Conservation (phyloP, 2,888 invertebrate species). For the Leucophenga montana region DNA sequence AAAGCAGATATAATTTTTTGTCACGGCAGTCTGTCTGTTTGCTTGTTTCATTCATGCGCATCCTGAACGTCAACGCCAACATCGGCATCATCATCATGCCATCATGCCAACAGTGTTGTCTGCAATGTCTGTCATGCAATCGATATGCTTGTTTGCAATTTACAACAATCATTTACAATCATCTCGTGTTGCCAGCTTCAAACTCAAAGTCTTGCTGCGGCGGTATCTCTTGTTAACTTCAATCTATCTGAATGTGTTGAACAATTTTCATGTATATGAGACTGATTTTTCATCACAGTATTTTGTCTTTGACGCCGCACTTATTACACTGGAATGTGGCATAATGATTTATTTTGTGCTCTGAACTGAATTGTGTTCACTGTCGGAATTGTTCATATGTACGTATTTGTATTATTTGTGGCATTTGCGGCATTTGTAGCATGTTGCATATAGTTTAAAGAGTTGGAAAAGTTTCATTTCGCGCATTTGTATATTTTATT, state of each 20-base stretch:
- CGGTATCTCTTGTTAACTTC: background rate
- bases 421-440: slow-evolving; percentile 5
- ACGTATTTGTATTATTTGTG: background rate
- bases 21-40: background rate
- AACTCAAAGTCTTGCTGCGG: slow-evolving; percentile 34
- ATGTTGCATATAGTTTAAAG: slow-evolving; percentile 2
- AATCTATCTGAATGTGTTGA: background rate
- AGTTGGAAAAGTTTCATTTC: too few relatives aligned
- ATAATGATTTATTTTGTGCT: slow-evolving; percentile 42
- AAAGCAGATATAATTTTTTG: background rate
- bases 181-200: slow-evolving; percentile 37
- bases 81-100: background rate
- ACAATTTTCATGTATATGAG: slow-evolving; percentile 11
- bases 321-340: slow-evolving; percentile 46
- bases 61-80: background rate
- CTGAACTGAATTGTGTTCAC: background rate
- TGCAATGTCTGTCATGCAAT: slow-evolving; percentile 37
- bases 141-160: slow-evolving; percentile 38
- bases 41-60: background rate
- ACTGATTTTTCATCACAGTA: slow-evolving; percentile 19
- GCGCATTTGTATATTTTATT: background rate
- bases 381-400: background rate
- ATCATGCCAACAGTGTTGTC: background rate
- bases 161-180: slow-evolving; percentile 39
- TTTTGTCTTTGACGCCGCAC: slow-evolving; percentile 21